Evolutionary conservation across 2,888 invertebrate genomes (phyloP), one percentile per base, ranked within the genome.

Genomic region (Arrhopalites spinosus): DNA sequence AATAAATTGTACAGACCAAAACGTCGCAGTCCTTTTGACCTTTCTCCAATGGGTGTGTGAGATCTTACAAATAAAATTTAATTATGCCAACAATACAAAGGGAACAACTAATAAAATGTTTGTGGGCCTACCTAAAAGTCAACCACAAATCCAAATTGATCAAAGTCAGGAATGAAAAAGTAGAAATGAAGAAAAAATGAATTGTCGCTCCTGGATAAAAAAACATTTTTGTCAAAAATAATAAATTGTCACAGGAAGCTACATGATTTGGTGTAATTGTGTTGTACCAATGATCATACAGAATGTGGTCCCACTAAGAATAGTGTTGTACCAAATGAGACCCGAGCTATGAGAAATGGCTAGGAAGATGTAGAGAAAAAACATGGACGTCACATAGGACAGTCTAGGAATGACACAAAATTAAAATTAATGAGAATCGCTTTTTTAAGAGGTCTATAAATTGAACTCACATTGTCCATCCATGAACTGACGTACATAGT

Each of bases 101-200:
- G 27, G 43, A 43, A 17, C n/a, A 7, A 11, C 11, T 2, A 43
- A 47, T 17, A 69, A 50, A 50, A 50, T 50, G 50, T 50, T n/a
- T 20, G 8, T 25, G 15, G 27, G 73, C 74, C 61, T 56, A 83
- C 83, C 78, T 80, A 72, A 82, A 82, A 66, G 80, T 81, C 13
- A 77, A 79, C 73, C 78, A 81, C 43, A 82, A 66, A 64, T 82
- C 81, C 66, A 79, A 78, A 47, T 80, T 81, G 45, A 82, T 79
- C 3, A 80, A 68, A 5, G 80, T 80, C 47, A 81, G 59, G 80
- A 81, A 81, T 67, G 71, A 78, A 50, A 81, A 82, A 13, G 81
- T 76, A 0, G 81, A 72, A 13, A 82, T 70, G 45, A 78, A 78
- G 66, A 80, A 81, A 47, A 75, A 80, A 70, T 83, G 83, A 27